Evolutionary conservation across 2,888 invertebrate species (phyloP).

Genomic region (Tachina lurida): DNA sequence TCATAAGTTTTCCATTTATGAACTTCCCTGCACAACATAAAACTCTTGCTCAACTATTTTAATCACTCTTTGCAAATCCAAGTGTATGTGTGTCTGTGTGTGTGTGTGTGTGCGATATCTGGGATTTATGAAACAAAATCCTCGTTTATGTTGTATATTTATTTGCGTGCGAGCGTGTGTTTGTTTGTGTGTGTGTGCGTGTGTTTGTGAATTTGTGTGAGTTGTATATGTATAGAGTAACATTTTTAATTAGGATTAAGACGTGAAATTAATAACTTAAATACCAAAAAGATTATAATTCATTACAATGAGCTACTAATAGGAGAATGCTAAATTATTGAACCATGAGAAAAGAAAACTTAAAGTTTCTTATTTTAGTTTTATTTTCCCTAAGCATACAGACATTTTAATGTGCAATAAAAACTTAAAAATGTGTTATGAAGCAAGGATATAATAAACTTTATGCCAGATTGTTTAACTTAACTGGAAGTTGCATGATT

Average conservation of each 20-base stretch:
- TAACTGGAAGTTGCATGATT: too few relatives aligned
- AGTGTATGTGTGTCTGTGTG: not conserved
- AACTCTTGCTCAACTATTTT: conserved; percentile 51
- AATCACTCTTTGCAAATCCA: conserved; percentile 21
- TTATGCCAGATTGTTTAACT: too few relatives aligned
- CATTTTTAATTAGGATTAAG: conserved; percentile 68
- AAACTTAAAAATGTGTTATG: too few relatives aligned
- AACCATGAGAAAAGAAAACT: too few relatives aligned
- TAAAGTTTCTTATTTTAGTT: too few relatives aligned
- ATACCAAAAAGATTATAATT: conserved; percentile 42
- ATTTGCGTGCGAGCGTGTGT: too few relatives aligned
- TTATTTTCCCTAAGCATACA: too few relatives aligned
- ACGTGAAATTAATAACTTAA: conserved; percentile 63
- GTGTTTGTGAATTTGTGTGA: not conserved
- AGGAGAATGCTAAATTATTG: not conserved
- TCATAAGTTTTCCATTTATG: conserved; percentile 58
- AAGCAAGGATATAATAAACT: too few relatives aligned
- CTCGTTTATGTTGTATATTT: not conserved
- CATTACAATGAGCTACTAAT: conserved; percentile 52
- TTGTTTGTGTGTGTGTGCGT: not conserved
- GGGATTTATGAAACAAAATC: conserved; percentile 37
- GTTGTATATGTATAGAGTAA: conserved; percentile 16
- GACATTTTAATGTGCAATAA: too few relatives aligned
- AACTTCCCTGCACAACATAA: conserved; percentile 45
- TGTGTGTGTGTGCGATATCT: conserved; percentile 10